phyloP scores from a whole-genome alignment of 1,140 invertebrate genomes.

The Heliconius hermathena region DNA sequence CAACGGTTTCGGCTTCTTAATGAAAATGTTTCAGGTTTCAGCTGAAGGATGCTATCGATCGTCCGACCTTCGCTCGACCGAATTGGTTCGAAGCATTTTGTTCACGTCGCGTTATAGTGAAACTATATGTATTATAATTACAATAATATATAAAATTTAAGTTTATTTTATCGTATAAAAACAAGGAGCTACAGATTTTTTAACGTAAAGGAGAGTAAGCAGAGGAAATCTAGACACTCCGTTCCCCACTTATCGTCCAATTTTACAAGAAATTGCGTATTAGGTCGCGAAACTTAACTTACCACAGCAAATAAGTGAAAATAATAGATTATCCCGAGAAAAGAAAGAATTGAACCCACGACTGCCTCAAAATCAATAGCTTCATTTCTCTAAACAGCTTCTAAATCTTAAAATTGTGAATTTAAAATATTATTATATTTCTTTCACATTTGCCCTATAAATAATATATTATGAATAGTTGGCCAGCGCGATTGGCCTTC shows the following conservation, averaged over 20 bases:
- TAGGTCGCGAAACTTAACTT: too few species aligned
- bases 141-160: neutral
- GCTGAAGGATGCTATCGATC: neutral
- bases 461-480: too few species aligned
- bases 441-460: too few species aligned
- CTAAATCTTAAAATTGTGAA: too few species aligned
- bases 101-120: neutral
- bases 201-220: neutral
- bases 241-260: neutral
- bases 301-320: too few species aligned
- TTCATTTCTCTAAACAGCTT: too few species aligned
- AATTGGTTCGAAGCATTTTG: neutral
- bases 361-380: too few species aligned
- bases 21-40: neutral
- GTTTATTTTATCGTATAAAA: neutral
- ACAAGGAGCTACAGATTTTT: neutral
- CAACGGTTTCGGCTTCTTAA: neutral
- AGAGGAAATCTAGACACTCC: neutral
- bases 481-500: too few species aligned
- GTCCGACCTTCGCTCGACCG: neutral
- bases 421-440: too few species aligned
- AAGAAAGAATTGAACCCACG: too few species aligned
- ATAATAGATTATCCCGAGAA: too few species aligned
- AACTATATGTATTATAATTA: conserved; percentile 9
- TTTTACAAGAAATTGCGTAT: neutral